Conservation (phyloP, 1,140 invertebrate species). For the Penaeus indicus region DNA sequence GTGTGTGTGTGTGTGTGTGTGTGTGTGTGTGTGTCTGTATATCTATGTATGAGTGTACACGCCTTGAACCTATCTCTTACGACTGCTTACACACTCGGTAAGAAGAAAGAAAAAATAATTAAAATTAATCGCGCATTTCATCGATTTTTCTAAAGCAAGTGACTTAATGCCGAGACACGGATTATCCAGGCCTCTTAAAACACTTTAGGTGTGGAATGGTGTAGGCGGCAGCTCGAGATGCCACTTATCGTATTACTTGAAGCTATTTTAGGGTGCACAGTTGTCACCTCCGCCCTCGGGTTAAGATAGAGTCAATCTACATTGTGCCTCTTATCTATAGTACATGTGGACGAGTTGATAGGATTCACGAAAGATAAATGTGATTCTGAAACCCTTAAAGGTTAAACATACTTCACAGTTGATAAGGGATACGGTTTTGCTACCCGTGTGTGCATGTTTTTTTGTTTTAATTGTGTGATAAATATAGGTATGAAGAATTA, state of each 20-base stretch:
- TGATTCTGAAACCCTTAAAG: not conserved
- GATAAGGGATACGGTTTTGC: no score
- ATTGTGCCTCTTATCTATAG: not conserved
- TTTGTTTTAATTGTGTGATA: no score
- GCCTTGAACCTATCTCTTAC: not conserved
- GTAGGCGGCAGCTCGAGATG: no score
- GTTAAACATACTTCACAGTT: not conserved
- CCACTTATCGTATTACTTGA: not conserved
- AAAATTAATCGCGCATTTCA: slow-evolving; percentile 9
- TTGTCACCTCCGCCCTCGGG: slow-evolving; percentile 4
- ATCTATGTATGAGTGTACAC: no score
- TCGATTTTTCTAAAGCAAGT: slow-evolving; percentile 9
- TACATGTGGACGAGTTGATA: slow-evolving; percentile 10
- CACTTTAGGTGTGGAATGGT: not conserved
- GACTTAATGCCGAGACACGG: slow-evolving; percentile 9
- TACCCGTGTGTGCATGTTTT: no score
- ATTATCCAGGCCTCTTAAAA: slow-evolving; percentile 12
- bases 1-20: no score
- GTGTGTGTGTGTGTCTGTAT: no score
- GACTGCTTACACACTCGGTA: not conserved
- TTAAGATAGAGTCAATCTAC: slow-evolving; percentile 28
- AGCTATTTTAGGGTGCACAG: slow-evolving; percentile 1
- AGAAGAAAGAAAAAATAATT: not conserved
- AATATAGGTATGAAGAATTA: no score
- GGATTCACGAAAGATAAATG: not conserved